Evolutionary conservation across 1,140 invertebrate genomes (phyloP).

Genomic region (Eumeta japonica): DNA sequence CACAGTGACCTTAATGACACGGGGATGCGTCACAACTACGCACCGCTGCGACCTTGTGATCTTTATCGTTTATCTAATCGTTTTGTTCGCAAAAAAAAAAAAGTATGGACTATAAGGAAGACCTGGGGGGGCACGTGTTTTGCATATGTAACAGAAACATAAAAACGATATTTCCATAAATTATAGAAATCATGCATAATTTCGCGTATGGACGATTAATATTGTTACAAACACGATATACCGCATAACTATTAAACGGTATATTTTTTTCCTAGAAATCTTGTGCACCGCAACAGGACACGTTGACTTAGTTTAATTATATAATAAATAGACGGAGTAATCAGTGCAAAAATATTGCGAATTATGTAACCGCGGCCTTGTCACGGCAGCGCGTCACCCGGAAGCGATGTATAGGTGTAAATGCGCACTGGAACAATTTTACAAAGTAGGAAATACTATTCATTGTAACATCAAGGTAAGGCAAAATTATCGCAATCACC

Average conservation of each 20-base stretch:
- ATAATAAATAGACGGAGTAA: neutral
- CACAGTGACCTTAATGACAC: slow-evolving; percentile 54
- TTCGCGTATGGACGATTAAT: too few species aligned
- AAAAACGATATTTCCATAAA: too few species aligned
- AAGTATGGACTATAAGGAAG: too few species aligned
- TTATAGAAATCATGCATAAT: too few species aligned
- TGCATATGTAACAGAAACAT: too few species aligned
- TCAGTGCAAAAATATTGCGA: slow-evolving; percentile 4
- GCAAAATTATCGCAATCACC: slow-evolving; percentile 27
- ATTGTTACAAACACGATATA: too few species aligned
- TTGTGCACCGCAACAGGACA: too few species aligned
- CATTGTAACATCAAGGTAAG: slow-evolving; percentile 33
- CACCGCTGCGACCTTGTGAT: slow-evolving; percentile 46
- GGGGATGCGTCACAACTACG: slow-evolving; percentile 42
- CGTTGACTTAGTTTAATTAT: slow-evolving; percentile 1
- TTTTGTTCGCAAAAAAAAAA: slow-evolving; percentile 47
- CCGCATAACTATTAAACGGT: too few species aligned
- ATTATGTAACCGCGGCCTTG: slow-evolving; percentile 1
- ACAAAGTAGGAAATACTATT: slow-evolving; percentile 43
- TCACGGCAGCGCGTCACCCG: slow-evolving; percentile 26
- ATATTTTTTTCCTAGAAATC: too few species aligned
- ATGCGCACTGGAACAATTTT: slow-evolving; percentile 46
- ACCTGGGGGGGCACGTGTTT: too few species aligned
- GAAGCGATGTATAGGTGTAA: slow-evolving; percentile 41
- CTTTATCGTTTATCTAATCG: slow-evolving; percentile 52